These are phyloP conservation scores for Chironex yamaguchii DNA, from an alignment of 30 jellyfish, hydroid and myxozoan genomes.

Conservation along the genomic window DNA sequence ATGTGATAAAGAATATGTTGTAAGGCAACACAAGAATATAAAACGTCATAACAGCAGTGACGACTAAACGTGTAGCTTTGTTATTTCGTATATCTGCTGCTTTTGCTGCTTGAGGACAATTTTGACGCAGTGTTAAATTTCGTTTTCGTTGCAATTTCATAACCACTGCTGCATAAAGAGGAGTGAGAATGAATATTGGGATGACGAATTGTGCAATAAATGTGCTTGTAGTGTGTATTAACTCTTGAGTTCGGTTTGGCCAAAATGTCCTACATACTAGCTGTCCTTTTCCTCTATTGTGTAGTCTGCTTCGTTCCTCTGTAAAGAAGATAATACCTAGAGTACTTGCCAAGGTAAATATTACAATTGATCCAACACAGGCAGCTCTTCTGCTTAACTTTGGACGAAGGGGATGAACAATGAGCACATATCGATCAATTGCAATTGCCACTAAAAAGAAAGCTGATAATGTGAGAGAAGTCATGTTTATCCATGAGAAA, in stretches of 20 bases:
- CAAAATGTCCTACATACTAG: not conserved
- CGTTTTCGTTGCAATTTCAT: slow-evolving; percentile 61
- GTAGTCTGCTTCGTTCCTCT: slow-evolving; percentile 4
- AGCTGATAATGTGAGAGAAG: slow-evolving; percentile 86
- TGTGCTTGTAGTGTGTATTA: slow-evolving; percentile 8
- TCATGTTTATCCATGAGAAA: slow-evolving; percentile 68
- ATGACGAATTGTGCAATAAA: slow-evolving; percentile 63
- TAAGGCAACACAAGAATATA: slow-evolving; percentile 80
- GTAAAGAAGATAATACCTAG: slow-evolving; percentile 54
- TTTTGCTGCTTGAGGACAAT: slow-evolving; percentile 63
- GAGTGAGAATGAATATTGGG: slow-evolving; percentile 74
- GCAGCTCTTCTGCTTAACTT: slow-evolving; percentile 39
- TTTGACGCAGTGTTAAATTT: slow-evolving; percentile 66
- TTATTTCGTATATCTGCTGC: slow-evolving; percentile 70
- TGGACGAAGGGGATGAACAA: slow-evolving; percentile 82
- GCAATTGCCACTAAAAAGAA: slow-evolving; percentile 85
- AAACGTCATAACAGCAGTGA: slow-evolving; percentile 71
- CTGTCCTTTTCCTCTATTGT: not conserved
- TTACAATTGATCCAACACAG: not conserved
- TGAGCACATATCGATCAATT: slow-evolving; percentile 83
- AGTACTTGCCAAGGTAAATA: slow-evolving; percentile 72
- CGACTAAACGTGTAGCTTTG: slow-evolving; percentile 77
- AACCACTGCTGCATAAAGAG: slow-evolving; percentile 68
- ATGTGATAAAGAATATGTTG: slow-evolving; percentile 59
- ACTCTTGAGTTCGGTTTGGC: not conserved